Percentiles rank a stretch among this genome's conserved stretches.
Evolutionary conservation across 2,888 invertebrate genomes (phyloP).

Genomic region (Hirtodrosophila trivittata): DNA sequence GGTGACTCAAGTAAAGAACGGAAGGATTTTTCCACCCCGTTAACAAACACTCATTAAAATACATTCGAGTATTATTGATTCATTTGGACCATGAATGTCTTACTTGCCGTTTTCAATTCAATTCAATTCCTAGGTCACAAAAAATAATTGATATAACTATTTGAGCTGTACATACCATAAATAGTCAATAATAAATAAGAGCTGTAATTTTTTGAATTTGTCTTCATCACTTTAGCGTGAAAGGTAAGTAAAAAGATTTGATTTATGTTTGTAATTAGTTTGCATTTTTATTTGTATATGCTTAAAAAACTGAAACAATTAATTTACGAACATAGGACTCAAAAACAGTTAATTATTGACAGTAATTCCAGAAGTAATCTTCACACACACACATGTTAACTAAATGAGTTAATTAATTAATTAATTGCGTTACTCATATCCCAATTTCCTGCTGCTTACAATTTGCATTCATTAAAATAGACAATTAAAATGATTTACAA

Average conservation of each 20-base stretch:
- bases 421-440: constrained; percentile 42
- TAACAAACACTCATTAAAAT: too few species aligned
- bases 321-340: constrained; percentile 71
- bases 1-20: too few species aligned
- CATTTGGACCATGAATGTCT: too few species aligned
- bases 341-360: constrained; percentile 73
- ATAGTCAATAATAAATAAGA: too few species aligned
- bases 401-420: constrained; percentile 45
- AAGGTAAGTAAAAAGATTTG: constrained; percentile 26
- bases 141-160: too few species aligned
- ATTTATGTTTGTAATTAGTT: constrained; percentile 72
- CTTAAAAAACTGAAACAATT: constrained; percentile 70
- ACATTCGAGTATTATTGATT: too few species aligned
- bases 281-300: constrained; percentile 77
- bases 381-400: constrained; percentile 60
- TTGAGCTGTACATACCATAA: too few species aligned
- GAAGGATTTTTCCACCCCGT: too few species aligned
- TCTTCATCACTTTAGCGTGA: too few species aligned
- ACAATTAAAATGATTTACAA: constrained; percentile 79
- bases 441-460: constrained; percentile 20
- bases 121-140: too few species aligned
- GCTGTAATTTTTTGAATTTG: too few species aligned
- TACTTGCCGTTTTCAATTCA: too few species aligned
- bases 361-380: constrained; percentile 63
- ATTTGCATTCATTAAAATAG: constrained; percentile 66